Percentiles rank a stretch among this genome's conserved stretches.
These are phyloP conservation scores for Macquaria ambigua DNA, from an alignment of 2,113 vertebrate species.

Conservation along the genomic window DNA sequence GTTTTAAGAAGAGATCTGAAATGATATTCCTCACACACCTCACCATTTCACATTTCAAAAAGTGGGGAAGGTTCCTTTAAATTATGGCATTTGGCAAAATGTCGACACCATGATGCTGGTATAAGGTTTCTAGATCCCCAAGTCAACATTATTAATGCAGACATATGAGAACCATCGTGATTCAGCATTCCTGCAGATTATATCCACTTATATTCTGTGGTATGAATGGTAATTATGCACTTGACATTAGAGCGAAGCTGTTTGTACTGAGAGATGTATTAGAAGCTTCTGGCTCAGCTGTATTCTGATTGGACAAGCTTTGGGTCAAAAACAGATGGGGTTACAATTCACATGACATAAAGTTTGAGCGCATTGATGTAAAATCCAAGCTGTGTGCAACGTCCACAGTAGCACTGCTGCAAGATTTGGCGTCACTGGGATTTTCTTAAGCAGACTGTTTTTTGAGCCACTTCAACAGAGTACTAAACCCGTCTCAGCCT, in stretches of 20 bases:
- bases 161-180: background rate
- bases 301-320: background rate
- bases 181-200: background rate
- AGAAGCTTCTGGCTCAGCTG: background rate
- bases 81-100: background rate
- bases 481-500: background rate
- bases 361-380: background rate
- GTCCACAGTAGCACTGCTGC: background rate
- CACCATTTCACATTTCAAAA: background rate
- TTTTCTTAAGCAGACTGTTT: constrained; percentile 5
- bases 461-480: background rate
- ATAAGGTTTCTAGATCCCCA: background rate
- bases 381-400: background rate
- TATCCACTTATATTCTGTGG: background rate
- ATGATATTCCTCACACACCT: background rate
- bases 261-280: constrained; percentile 11
- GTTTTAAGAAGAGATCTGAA: background rate
- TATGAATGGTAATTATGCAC: constrained; percentile 12
- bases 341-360: background rate
- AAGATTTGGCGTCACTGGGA: background rate
- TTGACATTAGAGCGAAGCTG: constrained; percentile 24
- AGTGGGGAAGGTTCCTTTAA: background rate
- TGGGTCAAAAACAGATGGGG: background rate
- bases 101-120: too few species aligned
- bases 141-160: background rate